Conservation (phyloP, 35 echinoderm and acorn worm species). For the Apostichopus parvimensis region DNA sequence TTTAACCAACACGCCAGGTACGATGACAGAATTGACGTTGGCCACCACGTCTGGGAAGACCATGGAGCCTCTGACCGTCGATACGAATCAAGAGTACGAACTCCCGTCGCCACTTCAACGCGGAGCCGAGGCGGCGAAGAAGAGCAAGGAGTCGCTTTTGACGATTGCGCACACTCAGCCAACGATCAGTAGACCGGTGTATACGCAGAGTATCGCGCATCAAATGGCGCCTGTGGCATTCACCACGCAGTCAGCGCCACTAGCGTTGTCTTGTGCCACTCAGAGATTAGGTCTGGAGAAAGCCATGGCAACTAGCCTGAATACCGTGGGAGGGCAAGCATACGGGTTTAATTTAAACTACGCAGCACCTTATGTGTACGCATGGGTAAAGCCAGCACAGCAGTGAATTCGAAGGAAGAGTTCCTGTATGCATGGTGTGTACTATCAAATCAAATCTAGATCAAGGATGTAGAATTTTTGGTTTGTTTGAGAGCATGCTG, state of each 20-base stretch:
- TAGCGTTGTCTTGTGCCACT: conserved; percentile 42
- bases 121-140: conserved; percentile 56
- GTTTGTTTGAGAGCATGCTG: too few species aligned
- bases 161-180: conserved; percentile 58
- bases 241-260: conserved; percentile 13
- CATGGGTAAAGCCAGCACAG: conserved; percentile 55
- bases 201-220: conserved; percentile 35
- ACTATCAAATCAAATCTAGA: too few species aligned
- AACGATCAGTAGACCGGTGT: conserved; percentile 49
- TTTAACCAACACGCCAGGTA: conserved; percentile 13
- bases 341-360: conserved; percentile 59
- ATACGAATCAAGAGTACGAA: conserved; percentile 57
- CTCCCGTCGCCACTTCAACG: conserved; percentile 45
- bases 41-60: conserved; percentile 26
- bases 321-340: conserved; percentile 35
- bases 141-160: conserved; percentile 53
- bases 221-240: not conserved
- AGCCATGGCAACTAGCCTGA: conserved; percentile 45
- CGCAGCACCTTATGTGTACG: conserved; percentile 54
- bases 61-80: conserved; percentile 46
- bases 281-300: conserved; percentile 54
- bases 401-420: not conserved
- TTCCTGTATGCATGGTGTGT: too few species aligned
- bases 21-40: conserved; percentile 8
- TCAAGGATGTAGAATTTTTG: too few species aligned